Conservation (phyloP, 2,888 invertebrate genomes). For the Megalurothrips usitatus region DNA sequence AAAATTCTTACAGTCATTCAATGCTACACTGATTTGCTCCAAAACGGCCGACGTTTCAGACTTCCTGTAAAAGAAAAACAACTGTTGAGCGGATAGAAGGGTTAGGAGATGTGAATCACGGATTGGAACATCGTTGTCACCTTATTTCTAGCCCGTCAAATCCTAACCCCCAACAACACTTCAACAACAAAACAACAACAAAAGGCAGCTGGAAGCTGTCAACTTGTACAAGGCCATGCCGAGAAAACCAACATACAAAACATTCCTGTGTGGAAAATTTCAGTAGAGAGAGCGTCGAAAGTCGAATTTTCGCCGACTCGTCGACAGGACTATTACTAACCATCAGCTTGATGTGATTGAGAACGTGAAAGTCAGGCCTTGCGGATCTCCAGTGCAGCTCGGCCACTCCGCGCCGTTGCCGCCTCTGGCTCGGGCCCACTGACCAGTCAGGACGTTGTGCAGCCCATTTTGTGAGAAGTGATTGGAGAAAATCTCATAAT, state of each 20-base stretch:
- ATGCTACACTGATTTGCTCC: background rate
- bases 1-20: background rate
- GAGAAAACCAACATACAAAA: background rate
- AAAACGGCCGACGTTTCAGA: background rate
- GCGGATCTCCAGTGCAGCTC: too few relatives aligned
- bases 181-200: background rate
- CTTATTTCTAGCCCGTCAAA: background rate
- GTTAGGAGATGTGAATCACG: background rate
- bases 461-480: slow-evolving; percentile 22
- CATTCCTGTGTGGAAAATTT: too few relatives aligned
- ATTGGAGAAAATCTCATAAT: slow-evolving; percentile 27
- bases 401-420: background rate
- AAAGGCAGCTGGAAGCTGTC: background rate
- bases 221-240: background rate
- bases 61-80: background rate
- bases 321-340: too few relatives aligned
- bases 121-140: background rate
- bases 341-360: too few relatives aligned
- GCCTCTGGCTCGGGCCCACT: background rate
- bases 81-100: background rate
- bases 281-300: too few relatives aligned
- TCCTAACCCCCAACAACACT: background rate
- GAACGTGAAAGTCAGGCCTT: too few relatives aligned
- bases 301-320: too few relatives aligned
- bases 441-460: slow-evolving; percentile 21